These are phyloP conservation scores for Leucophenga montana DNA, from an alignment of 2,888 invertebrate species.

Conservation along the genomic window DNA sequence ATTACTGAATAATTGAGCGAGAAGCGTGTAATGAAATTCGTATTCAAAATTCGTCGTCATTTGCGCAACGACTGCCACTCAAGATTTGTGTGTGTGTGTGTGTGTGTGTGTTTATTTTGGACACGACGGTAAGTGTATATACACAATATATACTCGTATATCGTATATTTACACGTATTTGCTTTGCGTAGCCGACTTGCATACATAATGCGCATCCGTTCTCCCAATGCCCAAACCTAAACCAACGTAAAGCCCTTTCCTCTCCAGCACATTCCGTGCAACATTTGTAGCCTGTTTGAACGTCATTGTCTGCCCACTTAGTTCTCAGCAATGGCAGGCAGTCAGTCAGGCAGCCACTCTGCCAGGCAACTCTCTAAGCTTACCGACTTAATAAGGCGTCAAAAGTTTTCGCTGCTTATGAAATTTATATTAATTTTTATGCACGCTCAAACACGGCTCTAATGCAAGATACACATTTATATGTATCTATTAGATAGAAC, in stretches of 20 bases:
- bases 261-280: not conserved
- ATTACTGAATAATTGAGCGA: conserved; percentile 66
- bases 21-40: conserved; percentile 62
- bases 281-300: not conserved
- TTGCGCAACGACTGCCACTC: conserved; percentile 33
- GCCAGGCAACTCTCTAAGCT: too few species aligned
- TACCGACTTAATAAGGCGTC: too few species aligned
- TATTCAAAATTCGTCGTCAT: conserved; percentile 65
- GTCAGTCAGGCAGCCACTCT: too few species aligned
- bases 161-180: conserved; percentile 47
- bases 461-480: too few species aligned
- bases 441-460: too few species aligned
- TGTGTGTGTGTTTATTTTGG: conserved; percentile 33
- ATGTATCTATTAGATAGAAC: too few species aligned
- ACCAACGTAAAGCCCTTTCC: conserved; percentile 29
- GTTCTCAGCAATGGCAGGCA: conserved; percentile 49
- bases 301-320: not conserved
- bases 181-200: conserved; percentile 60
- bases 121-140: not conserved
- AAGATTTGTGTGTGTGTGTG: conserved; percentile 8
- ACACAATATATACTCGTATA: conserved; percentile 8
- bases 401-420: too few species aligned
- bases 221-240: conserved; percentile 22
- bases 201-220: conserved; percentile 54
- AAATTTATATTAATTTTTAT: too few species aligned